Conservation (phyloP, 2,113 vertebrate species). For the Mastomys natalensis region DNA sequence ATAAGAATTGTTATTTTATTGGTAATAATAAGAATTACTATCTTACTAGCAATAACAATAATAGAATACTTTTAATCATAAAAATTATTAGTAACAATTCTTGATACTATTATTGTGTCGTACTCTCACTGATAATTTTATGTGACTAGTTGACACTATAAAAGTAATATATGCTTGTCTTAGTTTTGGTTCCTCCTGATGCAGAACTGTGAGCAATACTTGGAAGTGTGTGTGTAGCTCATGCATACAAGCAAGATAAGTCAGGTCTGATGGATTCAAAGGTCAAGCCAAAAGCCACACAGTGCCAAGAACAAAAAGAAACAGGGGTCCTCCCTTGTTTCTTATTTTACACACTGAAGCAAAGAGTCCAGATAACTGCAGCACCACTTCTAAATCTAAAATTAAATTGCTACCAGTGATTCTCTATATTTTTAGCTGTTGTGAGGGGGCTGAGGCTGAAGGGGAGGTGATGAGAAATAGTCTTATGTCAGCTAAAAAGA, state of each 20-base stretch:
- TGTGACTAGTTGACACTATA: not conserved
- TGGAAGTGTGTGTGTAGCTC: not conserved
- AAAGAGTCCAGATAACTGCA: not conserved
- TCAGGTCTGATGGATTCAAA: not conserved
- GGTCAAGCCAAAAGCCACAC: not conserved
- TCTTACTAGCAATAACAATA: not conserved
- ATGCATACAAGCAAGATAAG: not conserved
- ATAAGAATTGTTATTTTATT: not conserved
- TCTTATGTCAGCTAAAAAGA: not conserved
- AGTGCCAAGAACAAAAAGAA: not conserved
- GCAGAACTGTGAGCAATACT: not conserved
- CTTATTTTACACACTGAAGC: not conserved
- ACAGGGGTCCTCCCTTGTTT: not conserved
- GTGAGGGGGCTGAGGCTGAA: not conserved
- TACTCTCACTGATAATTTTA: not conserved
- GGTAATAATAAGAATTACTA: no score
- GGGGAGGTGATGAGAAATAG: not conserved
- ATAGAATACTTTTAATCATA: not conserved
- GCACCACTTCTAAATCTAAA: not conserved
- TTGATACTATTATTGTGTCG: not conserved
- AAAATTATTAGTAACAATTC: not conserved
- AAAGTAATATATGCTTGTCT: not conserved
- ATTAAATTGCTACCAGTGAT: not conserved
- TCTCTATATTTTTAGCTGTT: not conserved
- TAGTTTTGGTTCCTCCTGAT: conserved; percentile 37